phyloP scores from a whole-genome alignment of 1,140 invertebrate genomes.

The Lepidurus packardi region DNA sequence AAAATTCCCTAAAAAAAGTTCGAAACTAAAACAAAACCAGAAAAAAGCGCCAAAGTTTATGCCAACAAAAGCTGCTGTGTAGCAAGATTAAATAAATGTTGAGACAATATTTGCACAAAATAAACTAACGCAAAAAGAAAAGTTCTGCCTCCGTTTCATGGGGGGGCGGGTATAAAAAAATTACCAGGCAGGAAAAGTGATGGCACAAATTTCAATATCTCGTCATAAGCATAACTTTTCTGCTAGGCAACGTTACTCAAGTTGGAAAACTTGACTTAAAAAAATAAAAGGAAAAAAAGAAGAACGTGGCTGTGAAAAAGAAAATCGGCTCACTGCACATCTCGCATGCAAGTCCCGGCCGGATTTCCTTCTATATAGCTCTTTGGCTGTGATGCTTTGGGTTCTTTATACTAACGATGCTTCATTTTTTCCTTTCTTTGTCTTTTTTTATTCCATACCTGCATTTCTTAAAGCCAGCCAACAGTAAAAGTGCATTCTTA shows the following conservation, averaged over 20 bases:
- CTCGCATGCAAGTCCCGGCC: background rate
- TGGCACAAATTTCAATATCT: constrained; percentile 16
- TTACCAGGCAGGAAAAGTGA: background rate
- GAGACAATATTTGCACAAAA: constrained; percentile 4
- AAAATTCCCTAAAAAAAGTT: no score
- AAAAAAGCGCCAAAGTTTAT: background rate
- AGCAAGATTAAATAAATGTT: constrained; percentile 3
- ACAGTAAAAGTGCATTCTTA: constrained; percentile 19
- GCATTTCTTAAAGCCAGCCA: background rate
- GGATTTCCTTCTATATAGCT: constrained; percentile 13
- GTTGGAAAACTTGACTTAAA: background rate
- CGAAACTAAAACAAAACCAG: background rate
- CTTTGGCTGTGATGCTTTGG: constrained; percentile 11
- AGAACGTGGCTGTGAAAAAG: background rate
- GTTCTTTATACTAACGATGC: constrained; percentile 11
- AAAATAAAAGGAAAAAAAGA: background rate
- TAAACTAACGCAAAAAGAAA: background rate
- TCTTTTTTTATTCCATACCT: background rate
- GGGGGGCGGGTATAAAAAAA: background rate
- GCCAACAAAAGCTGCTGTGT: background rate
- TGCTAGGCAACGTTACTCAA: background rate
- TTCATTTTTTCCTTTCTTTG: background rate
- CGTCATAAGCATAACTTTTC: background rate
- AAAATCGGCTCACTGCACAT: background rate
- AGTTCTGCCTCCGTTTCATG: background rate